A percentile compares a stretch with the other conserved stretches of the same genome.
Evolutionary conservation across 2,888 invertebrate species (phyloP).

Genomic region (Microctonus aethiopoides): DNA sequence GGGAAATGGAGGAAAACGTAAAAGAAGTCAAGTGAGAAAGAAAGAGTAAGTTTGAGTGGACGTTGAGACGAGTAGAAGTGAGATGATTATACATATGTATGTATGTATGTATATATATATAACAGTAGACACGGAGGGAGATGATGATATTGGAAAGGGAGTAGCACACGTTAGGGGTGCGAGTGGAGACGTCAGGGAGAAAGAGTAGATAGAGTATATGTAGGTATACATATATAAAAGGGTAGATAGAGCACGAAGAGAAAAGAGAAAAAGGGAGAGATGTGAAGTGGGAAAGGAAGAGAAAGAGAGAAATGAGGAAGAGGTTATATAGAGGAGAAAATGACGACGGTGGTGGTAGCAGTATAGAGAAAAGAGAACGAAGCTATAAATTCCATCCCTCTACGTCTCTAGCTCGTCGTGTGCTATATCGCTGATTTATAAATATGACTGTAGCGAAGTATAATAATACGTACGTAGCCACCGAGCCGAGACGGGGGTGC

Average conservation of each 20-base stretch:
- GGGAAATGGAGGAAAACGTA: conserved; percentile 19
- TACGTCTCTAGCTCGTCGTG: conserved; percentile 62
- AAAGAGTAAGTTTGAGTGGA: conserved; percentile 25
- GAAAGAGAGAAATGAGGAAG: conserved; percentile 39
- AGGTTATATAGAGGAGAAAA: conserved; percentile 52
- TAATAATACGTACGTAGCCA: conserved; percentile 66
- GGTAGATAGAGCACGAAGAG: conserved; percentile 40
- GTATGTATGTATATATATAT: too few relatives aligned
- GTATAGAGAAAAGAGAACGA: conserved; percentile 65
- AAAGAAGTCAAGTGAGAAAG: conserved; percentile 22
- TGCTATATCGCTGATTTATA: conserved; percentile 68
- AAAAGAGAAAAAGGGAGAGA: conserved; percentile 29
- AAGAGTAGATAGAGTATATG: conserved; percentile 19
- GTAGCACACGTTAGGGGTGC: conserved; percentile 32
- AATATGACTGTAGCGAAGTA: conserved; percentile 68
- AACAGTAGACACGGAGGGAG: background rate
- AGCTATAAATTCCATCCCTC: conserved; percentile 66
- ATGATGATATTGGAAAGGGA: conserved; percentile 28
- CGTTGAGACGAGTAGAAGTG: conserved; percentile 1
- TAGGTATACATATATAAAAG: too few relatives aligned
- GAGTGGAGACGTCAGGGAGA: conserved; percentile 42
- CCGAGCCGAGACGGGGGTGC: conserved; percentile 52
- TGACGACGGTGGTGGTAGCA: conserved; percentile 62
- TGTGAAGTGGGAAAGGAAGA: too few relatives aligned
- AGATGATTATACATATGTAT: too few relatives aligned